phyloP scores from a whole-genome alignment of 2,888 invertebrate genomes.

The Dryobotodes eremita region DNA sequence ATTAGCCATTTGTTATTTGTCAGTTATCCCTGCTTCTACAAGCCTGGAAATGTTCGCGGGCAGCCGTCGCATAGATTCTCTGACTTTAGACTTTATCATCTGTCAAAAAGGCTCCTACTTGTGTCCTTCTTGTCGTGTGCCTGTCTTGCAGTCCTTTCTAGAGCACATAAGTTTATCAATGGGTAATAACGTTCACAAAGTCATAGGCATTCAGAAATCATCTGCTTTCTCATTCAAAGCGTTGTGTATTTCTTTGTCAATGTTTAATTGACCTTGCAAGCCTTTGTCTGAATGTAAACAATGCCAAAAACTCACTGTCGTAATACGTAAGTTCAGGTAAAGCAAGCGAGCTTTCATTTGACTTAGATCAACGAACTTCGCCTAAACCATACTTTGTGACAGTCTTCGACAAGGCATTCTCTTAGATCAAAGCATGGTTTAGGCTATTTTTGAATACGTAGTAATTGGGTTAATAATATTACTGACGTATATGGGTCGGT shows the following conservation, averaged over 20 bases:
- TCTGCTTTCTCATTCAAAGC: not conserved
- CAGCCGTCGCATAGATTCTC: not conserved
- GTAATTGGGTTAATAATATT: slow-evolving; percentile 1
- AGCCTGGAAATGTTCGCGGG: not conserved
- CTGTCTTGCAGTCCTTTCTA: not conserved
- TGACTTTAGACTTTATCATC: not conserved
- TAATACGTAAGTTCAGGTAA: not conserved
- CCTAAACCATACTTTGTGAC: not conserved
- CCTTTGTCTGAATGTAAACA: not conserved
- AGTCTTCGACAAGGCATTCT: not conserved
- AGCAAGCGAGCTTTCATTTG: not conserved
- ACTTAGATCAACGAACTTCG: not conserved
- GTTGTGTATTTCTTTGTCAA: not conserved
- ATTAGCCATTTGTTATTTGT: not conserved
- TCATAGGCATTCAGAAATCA: not conserved
- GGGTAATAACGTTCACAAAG: not conserved
- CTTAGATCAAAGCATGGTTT: not conserved
- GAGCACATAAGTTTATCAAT: not conserved
- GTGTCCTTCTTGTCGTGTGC: not conserved
- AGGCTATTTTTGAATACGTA: not conserved
- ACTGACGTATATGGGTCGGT: not conserved
- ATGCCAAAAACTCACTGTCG: not conserved
- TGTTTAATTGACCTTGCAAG: not conserved
- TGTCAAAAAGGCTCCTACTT: not conserved
- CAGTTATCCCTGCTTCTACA: not conserved